These are phyloP conservation scores for Papilio demoleus DNA, from an alignment of 2,888 invertebrate species.

Conservation along the genomic window DNA sequence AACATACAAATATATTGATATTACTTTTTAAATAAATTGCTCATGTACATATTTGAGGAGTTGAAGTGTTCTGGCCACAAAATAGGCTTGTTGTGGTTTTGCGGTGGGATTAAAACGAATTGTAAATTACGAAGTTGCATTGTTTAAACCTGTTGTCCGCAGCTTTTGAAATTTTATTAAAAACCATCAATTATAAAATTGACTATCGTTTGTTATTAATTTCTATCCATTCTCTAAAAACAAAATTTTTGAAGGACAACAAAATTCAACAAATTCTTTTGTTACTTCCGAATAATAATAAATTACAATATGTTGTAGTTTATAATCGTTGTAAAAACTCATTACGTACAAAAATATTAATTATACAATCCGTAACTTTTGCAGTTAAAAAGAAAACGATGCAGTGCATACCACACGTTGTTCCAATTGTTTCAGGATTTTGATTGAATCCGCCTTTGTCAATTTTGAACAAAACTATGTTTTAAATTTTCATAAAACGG, in stretches of 20 bases:
- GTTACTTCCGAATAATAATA: no score
- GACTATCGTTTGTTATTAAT: neutral
- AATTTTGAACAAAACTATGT: conserved; percentile 2
- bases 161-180: neutral
- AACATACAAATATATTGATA: neutral
- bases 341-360: no score
- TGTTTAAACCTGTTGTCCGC: neutral
- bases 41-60: neutral
- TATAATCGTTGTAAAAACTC: no score
- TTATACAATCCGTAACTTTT: neutral
- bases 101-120: conserved; percentile 12
- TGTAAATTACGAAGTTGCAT: conserved; percentile 12
- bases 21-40: neutral
- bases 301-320: no score
- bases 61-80: conserved; percentile 23
- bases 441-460: neutral
- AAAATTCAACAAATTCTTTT: no score
- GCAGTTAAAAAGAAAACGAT: neutral
- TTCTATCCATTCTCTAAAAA: neutral
- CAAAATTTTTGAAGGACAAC: no score
- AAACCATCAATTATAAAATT: conserved; percentile 7
- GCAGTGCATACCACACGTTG: neutral
- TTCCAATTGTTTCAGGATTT: neutral
- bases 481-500: neutral
- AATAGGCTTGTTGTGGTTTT: conserved; percentile 20